phyloP scores from a whole-genome alignment of 2,888 invertebrate genomes.

The Entomobrya proxima region DNA sequence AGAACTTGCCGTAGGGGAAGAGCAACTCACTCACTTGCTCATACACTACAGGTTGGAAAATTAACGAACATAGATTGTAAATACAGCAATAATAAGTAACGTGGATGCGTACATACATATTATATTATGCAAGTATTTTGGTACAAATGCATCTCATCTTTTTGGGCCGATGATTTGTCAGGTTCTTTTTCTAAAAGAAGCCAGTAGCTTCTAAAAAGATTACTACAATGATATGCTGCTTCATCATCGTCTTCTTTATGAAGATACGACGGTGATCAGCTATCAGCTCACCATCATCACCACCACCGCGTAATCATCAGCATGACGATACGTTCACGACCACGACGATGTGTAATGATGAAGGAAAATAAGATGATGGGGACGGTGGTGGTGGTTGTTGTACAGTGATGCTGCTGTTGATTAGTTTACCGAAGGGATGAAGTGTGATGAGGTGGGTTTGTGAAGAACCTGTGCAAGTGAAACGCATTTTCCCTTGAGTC shows the following conservation, averaged over 20 bases:
- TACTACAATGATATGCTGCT: constrained; percentile 34
- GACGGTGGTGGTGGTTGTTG: constrained; percentile 29
- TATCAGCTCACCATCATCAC: constrained; percentile 38
- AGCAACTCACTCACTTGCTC: constrained; percentile 18
- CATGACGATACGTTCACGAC: constrained; percentile 38
- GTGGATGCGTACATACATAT: not conserved
- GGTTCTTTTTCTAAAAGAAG: constrained; percentile 1
- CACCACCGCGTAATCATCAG: constrained; percentile 49
- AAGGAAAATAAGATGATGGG: constrained; percentile 2
- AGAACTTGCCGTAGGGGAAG: constrained; percentile 48
- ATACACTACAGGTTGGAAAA: constrained; percentile 45
- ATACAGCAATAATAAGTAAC: too few relatives aligned
- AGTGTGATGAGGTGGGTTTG: constrained; percentile 33
- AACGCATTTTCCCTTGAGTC: not conserved
- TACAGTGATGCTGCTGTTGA: constrained; percentile 26
- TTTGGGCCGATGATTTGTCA: constrained; percentile 35
- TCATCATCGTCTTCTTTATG: constrained; percentile 32
- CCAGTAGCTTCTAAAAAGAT: constrained; percentile 52
- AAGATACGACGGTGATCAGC: constrained; percentile 47
- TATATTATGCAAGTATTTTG: not conserved
- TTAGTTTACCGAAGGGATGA: constrained; percentile 38
- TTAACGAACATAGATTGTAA: not conserved
- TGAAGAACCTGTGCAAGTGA: not conserved
- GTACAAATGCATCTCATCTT: constrained; percentile 5
- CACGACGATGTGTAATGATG: constrained; percentile 38